phyloP scores from a whole-genome alignment of 2,113 vertebrate genomes.

The Conger conger region DNA sequence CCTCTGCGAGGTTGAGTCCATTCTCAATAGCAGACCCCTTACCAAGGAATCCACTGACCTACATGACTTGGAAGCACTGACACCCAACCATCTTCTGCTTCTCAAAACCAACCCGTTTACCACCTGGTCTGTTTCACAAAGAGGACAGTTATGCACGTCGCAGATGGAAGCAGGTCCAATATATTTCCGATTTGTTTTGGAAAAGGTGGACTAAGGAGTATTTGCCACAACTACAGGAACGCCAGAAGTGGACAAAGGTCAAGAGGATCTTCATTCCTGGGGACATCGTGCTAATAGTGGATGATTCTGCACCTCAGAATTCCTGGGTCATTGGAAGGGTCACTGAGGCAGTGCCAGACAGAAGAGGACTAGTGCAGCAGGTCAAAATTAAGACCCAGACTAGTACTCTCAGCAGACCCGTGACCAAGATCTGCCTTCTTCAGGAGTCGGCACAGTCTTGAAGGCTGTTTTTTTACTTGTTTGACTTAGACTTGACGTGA shows the following conservation, averaged over 20 bases:
- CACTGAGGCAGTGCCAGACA: background rate
- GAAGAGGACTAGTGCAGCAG: background rate
- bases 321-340: background rate
- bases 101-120: background rate
- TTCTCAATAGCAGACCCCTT: background rate
- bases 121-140: background rate
- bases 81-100: background rate
- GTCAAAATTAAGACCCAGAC: background rate
- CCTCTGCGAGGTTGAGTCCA: background rate
- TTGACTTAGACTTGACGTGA: too few species aligned
- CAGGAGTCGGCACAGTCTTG: too few species aligned
- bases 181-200: background rate
- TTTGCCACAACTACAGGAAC: constrained; percentile 12
- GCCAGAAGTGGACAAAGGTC: background rate
- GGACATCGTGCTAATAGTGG: background rate
- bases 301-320: too few species aligned
- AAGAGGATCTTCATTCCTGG: background rate
- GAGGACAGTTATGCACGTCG: background rate
- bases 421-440: too few species aligned
- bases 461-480: too few species aligned
- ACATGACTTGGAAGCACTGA: background rate
- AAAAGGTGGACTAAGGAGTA: background rate
- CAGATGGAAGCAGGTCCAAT: background rate
- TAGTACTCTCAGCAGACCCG: too few species aligned
- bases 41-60: background rate